Conservation (phyloP, 35 echinoderm and acorn worm species). For the Lytechinus variegatus region DNA sequence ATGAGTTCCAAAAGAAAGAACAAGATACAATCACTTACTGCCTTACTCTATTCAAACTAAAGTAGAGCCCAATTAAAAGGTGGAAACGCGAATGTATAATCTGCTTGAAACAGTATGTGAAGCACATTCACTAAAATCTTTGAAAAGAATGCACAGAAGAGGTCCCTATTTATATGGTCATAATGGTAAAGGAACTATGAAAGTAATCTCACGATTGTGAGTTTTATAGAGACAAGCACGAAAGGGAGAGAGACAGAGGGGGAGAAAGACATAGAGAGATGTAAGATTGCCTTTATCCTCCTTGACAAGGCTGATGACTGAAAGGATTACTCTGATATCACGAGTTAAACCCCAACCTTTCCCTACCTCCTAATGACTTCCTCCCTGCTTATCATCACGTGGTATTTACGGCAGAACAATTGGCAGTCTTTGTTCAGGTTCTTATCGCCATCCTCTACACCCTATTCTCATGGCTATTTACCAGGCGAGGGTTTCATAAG, state of each 20-base stretch:
- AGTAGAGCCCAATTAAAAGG: too few relatives aligned
- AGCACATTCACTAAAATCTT: too few relatives aligned
- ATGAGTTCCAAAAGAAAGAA: too few relatives aligned
- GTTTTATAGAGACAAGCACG: not conserved
- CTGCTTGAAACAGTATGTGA: too few relatives aligned
- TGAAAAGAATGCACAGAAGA: not conserved
- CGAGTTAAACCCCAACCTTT: not conserved
- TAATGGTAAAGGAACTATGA: not conserved
- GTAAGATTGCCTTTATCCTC: not conserved
- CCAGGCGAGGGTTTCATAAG: too few relatives aligned
- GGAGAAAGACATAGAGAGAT: not conserved
- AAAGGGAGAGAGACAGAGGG: not conserved
- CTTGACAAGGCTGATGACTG: conserved; percentile 7
- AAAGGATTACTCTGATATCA: conserved; percentile 12
- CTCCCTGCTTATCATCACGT: not conserved
- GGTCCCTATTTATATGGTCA: not conserved
- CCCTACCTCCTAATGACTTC: not conserved
- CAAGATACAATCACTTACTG: too few relatives aligned
- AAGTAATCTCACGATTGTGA: not conserved
- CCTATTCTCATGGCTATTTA: not conserved
- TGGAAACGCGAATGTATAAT: too few relatives aligned
- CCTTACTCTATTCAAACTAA: too few relatives aligned
- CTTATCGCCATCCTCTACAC: not conserved
- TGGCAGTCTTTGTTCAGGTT: not conserved
- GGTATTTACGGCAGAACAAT: not conserved